A percentile compares a stretch with the other conserved stretches of the same genome.
Conservation (phyloP, 2,113 vertebrate species). For the Otis tarda region DNA sequence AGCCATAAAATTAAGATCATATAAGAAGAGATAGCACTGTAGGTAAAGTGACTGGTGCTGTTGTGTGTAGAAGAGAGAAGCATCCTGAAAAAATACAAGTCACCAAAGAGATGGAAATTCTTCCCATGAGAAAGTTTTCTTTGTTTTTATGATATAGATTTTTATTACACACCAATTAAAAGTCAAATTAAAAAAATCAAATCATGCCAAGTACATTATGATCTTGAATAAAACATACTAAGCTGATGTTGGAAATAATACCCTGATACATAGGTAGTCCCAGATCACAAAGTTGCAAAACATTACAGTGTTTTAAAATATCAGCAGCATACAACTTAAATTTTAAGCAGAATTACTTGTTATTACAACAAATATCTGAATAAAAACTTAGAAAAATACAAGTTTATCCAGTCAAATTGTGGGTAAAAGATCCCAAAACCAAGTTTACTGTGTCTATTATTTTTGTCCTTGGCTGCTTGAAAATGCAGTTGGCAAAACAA, state of each 20-base stretch:
- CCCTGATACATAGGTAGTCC: background rate
- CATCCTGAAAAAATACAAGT: background rate
- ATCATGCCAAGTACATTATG: background rate
- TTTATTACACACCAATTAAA: background rate
- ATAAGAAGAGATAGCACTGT: background rate
- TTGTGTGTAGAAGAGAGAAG: background rate
- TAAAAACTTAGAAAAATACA: background rate
- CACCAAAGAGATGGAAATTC: background rate
- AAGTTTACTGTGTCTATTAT: background rate
- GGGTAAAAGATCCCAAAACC: background rate
- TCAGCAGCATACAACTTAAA: background rate
- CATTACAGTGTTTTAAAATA: background rate
- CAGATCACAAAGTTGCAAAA: background rate
- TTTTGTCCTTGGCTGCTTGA: background rate
- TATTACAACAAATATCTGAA: background rate
- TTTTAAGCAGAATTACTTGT: background rate
- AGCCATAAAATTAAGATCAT: background rate
- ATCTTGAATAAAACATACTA: background rate
- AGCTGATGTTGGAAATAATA: background rate
- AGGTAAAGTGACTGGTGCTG: background rate
- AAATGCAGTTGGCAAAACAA: slow-evolving; percentile 19
- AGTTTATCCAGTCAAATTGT: background rate
- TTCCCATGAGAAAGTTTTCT: background rate
- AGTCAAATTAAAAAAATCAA: background rate
- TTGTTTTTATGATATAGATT: background rate